phyloP scores from a whole-genome alignment of 2,888 invertebrate genomes.

The Sinotaia quadrata region DNA sequence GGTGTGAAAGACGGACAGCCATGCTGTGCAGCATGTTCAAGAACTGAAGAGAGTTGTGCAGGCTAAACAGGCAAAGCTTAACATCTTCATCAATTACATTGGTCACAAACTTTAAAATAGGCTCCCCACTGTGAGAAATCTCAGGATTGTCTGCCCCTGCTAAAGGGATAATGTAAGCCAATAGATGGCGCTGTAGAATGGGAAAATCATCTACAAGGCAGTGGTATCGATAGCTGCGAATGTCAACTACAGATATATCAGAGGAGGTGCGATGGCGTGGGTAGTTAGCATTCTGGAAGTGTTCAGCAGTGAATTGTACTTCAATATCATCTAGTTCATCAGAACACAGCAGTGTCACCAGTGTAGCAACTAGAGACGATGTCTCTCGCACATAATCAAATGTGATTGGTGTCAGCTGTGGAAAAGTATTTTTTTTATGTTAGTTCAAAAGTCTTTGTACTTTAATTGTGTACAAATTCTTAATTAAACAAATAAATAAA shows the following conservation, averaged over 20 bases:
- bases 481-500: no score
- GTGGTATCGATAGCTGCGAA: constrained; percentile 65
- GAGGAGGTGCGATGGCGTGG: constrained; percentile 40
- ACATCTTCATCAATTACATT: constrained; percentile 58
- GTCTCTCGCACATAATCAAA: constrained; percentile 64
- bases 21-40: constrained; percentile 51
- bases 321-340: constrained; percentile 64
- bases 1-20: constrained; percentile 48
- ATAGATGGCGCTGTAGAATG: constrained; percentile 59
- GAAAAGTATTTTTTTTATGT: no score
- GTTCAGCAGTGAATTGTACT: constrained; percentile 52
- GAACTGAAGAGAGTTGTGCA: constrained; percentile 57
- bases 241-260: constrained; percentile 63
- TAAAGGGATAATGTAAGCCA: constrained; percentile 60
- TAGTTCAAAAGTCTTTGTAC: no score
- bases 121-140: constrained; percentile 55
- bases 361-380: constrained; percentile 64
- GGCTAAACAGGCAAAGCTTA: constrained; percentile 60
- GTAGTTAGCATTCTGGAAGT: constrained; percentile 40
- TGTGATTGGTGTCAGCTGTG: constrained; percentile 57
- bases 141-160: constrained; percentile 62
- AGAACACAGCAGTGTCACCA: constrained; percentile 63
- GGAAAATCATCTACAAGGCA: constrained; percentile 62
- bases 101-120: constrained; percentile 62
- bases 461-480: no score